These are phyloP conservation scores for Pristionchus maxplancki DNA, from an alignment of 2,888 invertebrate species.

Conservation along the genomic window DNA sequence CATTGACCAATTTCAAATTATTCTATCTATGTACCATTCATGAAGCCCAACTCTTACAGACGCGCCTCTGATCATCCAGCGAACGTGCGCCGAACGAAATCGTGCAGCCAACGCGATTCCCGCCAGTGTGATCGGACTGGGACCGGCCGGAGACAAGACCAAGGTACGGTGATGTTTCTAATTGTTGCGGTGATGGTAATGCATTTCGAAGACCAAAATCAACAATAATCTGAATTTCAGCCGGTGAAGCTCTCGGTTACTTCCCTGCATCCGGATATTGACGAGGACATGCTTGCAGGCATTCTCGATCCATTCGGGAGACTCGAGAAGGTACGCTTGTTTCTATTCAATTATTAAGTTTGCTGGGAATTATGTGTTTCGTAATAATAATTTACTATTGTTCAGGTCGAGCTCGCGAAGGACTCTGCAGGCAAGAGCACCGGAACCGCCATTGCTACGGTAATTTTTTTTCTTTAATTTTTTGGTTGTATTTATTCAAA, in stretches of 20 bases:
- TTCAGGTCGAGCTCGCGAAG: slow-evolving; percentile 93
- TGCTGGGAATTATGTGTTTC: neutral
- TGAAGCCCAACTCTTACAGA: slow-evolving; percentile 78
- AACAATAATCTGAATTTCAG: neutral
- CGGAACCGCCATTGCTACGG: slow-evolving; percentile 97
- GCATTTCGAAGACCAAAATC: too few species aligned
- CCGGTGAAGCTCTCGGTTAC: slow-evolving; percentile 94
- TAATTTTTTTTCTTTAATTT: slow-evolving; percentile 80
- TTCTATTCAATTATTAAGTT: neutral
- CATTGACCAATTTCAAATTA: too few species aligned
- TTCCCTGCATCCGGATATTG: slow-evolving; percentile 97
- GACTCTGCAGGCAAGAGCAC: slow-evolving; percentile 96
- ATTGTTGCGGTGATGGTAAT: neutral
- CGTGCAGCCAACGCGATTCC: slow-evolving; percentile 77
- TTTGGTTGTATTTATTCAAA: neutral
- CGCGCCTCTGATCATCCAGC: slow-evolving; percentile 97
- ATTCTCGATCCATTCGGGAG: slow-evolving; percentile 88
- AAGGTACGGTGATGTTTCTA: slow-evolving; percentile 46
- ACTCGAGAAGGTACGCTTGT: slow-evolving; percentile 53
- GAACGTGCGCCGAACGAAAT: slow-evolving; percentile 91
- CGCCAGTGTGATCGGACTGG: slow-evolving; percentile 79
- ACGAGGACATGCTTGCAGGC: slow-evolving; percentile 97
- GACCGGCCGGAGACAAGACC: slow-evolving; percentile 61
- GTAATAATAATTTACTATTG: too few species aligned
- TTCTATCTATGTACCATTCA: too few species aligned